Conservation (phyloP, 1,140 invertebrate genomes). For the Anastrepha obliqua region DNA sequence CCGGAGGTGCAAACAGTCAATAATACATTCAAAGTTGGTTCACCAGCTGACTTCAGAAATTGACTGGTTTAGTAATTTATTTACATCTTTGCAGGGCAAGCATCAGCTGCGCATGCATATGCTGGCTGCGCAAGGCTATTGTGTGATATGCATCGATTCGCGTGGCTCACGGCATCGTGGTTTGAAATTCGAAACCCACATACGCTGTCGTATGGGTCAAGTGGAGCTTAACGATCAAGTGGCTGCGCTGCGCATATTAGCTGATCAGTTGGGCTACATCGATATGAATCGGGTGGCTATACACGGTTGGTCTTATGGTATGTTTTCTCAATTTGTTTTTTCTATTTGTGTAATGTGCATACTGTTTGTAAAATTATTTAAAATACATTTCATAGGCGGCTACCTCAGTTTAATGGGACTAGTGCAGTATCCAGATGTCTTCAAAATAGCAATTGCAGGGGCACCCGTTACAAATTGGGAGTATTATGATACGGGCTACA, state of each 20-base stretch:
- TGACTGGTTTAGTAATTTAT: constrained; percentile 1
- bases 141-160: constrained; percentile 96
- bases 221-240: constrained; percentile 98
- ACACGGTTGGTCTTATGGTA: constrained; percentile 98
- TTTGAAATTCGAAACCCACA: constrained; percentile 91
- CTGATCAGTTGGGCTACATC: constrained; percentile 89
- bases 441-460: constrained; percentile 94
- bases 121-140: constrained; percentile 96
- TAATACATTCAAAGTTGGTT: constrained; percentile 92
- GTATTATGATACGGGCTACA: constrained; percentile 92
- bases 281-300: constrained; percentile 95
- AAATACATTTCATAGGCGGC: constrained; percentile 76
- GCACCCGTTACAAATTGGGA: constrained; percentile 98
- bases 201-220: constrained; percentile 92
- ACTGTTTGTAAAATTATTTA: background rate
- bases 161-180: constrained; percentile 94
- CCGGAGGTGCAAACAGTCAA: constrained; percentile 98
- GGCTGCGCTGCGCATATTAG: constrained; percentile 92
- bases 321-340: constrained; percentile 51
- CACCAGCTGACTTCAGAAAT: constrained; percentile 10
- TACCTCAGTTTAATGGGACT: constrained; percentile 91
- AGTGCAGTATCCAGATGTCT: constrained; percentile 87
- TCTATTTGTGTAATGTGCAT: background rate
- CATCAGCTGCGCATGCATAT: constrained; percentile 95
- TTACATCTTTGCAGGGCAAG: constrained; percentile 81